Evolutionary conservation across 2,888 invertebrate genomes (phyloP), one percentile per base, ranked within the genome.

Genomic region (Perdita meconis): DNA sequence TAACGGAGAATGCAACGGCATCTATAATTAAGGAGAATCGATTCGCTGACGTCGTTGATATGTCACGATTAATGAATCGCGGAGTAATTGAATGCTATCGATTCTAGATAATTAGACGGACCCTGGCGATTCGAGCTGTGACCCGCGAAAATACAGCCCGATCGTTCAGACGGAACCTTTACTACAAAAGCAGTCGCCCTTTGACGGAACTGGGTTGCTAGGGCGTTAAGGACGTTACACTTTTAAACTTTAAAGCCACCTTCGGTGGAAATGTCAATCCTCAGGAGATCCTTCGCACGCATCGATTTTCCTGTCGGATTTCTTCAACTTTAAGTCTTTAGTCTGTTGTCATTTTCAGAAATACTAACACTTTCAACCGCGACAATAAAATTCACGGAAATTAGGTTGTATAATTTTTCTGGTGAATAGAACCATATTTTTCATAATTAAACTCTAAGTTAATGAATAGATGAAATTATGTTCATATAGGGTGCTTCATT

Each of bases 11-110:
- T 10, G n/a, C 16, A 38, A 8, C 13, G 13, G 13, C 36, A 59
- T 47, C 2, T 47, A 47, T 55, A 65, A 73, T 53, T 30, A 16
- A 74, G 34, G 16, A n/a, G 36, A 47, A 66, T 60, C 40, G 47
- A 75, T 55, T 57, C 22, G 36, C 30, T 12, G 10, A 47, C 34
- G 1, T 40, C 30, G 10, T 22, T 16, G 47, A 38, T 57, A 42
- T 5, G 40, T 30, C 16, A 50, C 50, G 51, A 64, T 64, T 36
- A 36, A 40, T 13, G 19, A 24, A 36, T 36, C 56, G 19, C 5
- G 50, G 53, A 77, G 80, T 85, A 84, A 84, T 84, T 77, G 74
- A 84, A 75, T 64, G 59, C 56, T 47, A 83, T 85, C 71, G 84
- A 84, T 75, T 69, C 10, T 5, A 4, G 63, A 47, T 69, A 75